phyloP scores from a whole-genome alignment of 2,797 vertebrate genomes.

The Chrysocyon brachyurus region DNA sequence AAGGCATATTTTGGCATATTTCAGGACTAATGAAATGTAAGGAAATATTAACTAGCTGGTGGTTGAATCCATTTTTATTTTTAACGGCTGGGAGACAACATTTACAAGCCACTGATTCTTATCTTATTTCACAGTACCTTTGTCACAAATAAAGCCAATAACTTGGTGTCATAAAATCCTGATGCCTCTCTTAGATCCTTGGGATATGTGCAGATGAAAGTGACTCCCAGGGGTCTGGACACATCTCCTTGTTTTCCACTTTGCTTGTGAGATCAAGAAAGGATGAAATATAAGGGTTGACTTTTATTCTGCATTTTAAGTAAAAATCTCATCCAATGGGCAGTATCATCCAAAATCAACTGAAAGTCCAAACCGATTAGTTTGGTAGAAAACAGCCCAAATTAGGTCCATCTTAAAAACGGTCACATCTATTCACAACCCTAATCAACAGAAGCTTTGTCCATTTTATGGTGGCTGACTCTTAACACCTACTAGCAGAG shows the following conservation, averaged over 20 bases:
- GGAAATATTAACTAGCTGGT: slow-evolving; percentile 81
- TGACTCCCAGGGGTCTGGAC: neutral
- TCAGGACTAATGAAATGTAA: slow-evolving; percentile 80
- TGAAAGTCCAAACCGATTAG: slow-evolving; percentile 22
- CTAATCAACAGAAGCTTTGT: neutral
- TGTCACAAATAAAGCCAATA: slow-evolving; percentile 76
- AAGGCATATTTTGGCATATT: slow-evolving; percentile 70
- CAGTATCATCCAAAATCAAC: slow-evolving; percentile 8
- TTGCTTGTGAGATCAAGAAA: slow-evolving; percentile 46
- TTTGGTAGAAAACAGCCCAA: slow-evolving; percentile 24
- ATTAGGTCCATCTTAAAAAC: slow-evolving; percentile 38
- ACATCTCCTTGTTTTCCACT: neutral
- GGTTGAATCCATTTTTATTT: slow-evolving; percentile 75
- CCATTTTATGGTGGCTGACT: neutral
- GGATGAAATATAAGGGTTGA: neutral
- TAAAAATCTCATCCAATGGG: slow-evolving; percentile 36
- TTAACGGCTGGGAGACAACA: slow-evolving; percentile 64
- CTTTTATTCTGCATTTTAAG: slow-evolving; percentile 54
- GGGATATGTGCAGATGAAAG: slow-evolving; percentile 50
- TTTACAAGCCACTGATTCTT: slow-evolving; percentile 72
- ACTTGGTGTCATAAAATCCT: slow-evolving; percentile 70
- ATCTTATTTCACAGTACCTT: slow-evolving; percentile 78
- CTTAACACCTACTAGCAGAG: too few relatives aligned
- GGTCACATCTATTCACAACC: neutral
- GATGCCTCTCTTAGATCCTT: slow-evolving; percentile 48